Conservation (phyloP, 1,140 invertebrate genomes). For the Lasioglossum albipes region DNA sequence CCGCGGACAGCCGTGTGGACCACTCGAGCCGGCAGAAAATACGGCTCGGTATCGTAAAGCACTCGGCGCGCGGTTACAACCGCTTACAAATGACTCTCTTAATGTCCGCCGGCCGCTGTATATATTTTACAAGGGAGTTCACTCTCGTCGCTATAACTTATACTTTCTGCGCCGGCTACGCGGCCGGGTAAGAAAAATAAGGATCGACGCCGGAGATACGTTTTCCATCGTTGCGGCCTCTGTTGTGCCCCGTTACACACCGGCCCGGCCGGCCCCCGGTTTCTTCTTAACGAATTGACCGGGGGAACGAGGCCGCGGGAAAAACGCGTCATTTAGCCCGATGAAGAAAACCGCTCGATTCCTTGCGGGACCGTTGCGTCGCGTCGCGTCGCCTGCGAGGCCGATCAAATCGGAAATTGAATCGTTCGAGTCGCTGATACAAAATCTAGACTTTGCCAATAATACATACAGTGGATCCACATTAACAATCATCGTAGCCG, state of each 20-base stretch:
- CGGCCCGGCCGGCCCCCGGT: neutral
- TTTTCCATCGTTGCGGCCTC: conserved; percentile 38
- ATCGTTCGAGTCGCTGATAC: too few species aligned
- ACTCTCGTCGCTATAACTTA: conserved; percentile 57
- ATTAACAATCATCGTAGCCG: too few species aligned
- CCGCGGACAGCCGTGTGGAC: conserved; percentile 1
- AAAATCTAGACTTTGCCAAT: too few species aligned
- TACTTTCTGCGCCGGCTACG: conserved; percentile 45
- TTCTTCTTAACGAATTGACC: conserved; percentile 12
- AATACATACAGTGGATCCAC: too few species aligned
- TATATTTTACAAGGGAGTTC: conserved; percentile 60
- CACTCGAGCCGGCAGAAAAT: conserved; percentile 34
- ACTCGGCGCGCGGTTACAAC: conserved; percentile 56
- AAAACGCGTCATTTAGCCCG: neutral
- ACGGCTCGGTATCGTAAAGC: conserved; percentile 46
- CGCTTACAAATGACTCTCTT: conserved; percentile 66
- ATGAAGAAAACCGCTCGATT: neutral
- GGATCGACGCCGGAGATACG: conserved; percentile 33
- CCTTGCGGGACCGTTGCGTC: neutral
- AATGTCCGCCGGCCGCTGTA: conserved; percentile 58
- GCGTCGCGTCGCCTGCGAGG: neutral
- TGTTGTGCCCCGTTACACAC: conserved; percentile 27
- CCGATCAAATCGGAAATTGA: too few species aligned
- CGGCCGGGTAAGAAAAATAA: conserved; percentile 49
- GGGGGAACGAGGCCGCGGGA: neutral